phyloP scores from a whole-genome alignment of 2,797 vertebrate genomes.

The Eospalax fontanierii region DNA sequence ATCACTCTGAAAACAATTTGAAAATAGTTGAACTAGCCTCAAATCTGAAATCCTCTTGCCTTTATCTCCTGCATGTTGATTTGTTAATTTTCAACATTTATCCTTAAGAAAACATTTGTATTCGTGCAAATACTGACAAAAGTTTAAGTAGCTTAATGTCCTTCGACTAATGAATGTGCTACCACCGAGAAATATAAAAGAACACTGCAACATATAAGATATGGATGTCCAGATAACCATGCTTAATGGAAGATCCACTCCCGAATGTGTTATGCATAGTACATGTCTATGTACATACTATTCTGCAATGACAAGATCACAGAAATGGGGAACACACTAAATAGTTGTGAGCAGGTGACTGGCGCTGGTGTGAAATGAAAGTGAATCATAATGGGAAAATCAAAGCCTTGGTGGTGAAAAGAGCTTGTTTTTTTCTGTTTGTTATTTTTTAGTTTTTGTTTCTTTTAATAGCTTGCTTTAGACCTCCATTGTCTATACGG shows the following conservation, averaged over 20 bases:
- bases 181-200: neutral
- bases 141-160: neutral
- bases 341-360: neutral
- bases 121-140: neutral
- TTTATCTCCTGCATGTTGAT: neutral
- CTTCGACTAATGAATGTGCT: neutral
- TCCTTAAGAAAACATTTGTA: neutral
- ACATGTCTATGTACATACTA: neutral
- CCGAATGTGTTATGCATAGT: neutral
- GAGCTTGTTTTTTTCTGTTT: neutral
- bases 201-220: accelerated
- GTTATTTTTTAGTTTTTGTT: neutral
- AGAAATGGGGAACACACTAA: neutral
- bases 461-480: too few species aligned
- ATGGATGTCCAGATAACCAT: neutral
- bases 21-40: neutral
- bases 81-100: neutral
- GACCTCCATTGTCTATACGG: too few species aligned
- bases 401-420: accelerated
- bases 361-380: neutral
- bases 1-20: neutral
- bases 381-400: accelerated
- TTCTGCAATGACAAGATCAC: neutral
- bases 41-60: neutral
- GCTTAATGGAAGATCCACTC: neutral